phyloP scores from a whole-genome alignment of 2,113 vertebrate genomes.

The Mohoua ochrocephala region DNA sequence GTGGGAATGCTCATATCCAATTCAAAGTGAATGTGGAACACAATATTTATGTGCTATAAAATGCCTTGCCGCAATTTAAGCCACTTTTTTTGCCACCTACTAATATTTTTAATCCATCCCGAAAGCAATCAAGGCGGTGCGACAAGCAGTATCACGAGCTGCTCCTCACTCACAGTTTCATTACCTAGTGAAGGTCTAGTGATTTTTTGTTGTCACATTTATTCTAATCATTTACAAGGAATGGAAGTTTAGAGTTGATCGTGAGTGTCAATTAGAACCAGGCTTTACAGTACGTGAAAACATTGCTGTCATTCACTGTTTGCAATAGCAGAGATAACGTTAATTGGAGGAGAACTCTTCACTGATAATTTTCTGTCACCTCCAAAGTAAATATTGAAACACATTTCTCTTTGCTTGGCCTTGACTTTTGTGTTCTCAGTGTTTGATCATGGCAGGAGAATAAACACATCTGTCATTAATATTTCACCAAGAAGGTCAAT shows the following conservation, averaged over 20 bases:
- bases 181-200: not conserved
- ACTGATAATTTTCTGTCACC: not conserved
- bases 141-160: not conserved
- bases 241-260: not conserved
- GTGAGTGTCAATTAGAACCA: not conserved
- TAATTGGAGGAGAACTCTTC: slow-evolving; percentile 16
- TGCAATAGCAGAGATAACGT: not conserved
- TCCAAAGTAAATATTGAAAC: slow-evolving; percentile 31
- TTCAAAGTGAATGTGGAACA: not conserved
- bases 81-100: not conserved
- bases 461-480: not conserved
- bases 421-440: not conserved
- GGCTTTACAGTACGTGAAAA: not conserved
- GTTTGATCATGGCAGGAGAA: not conserved
- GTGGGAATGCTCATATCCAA: not conserved
- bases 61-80: not conserved
- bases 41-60: not conserved
- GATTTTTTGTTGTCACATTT: slow-evolving; percentile 16
- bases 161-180: slow-evolving; percentile 37
- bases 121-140: not conserved
- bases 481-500: not conserved
- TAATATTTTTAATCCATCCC: not conserved
- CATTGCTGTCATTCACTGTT: not conserved
- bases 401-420: not conserved
- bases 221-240: not conserved